phyloP scores from a whole-genome alignment of 2,888 invertebrate species.

The Ophion obscuratus region DNA sequence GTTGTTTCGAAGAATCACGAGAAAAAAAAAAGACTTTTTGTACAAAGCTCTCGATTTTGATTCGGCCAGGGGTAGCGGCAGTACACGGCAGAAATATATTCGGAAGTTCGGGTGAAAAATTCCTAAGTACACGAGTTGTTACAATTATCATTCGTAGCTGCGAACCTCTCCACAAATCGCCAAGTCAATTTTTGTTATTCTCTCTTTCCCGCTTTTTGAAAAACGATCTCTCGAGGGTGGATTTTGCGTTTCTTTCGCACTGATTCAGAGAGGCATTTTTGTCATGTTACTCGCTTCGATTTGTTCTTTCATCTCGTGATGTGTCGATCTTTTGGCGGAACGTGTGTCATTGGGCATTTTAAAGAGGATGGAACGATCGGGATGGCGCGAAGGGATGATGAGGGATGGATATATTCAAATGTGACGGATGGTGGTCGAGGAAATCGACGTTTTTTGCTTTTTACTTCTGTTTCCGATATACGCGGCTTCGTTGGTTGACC shows the following conservation, averaged over 20 bases:
- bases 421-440: slow-evolving; percentile 14
- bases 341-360: slow-evolving; percentile 18
- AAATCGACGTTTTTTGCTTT: background rate
- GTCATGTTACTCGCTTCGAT: slow-evolving; percentile 58
- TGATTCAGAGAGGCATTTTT: slow-evolving; percentile 49
- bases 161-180: slow-evolving; percentile 29
- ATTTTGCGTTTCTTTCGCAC: slow-evolving; percentile 8
- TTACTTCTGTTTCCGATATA: background rate
- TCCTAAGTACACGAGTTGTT: slow-evolving; percentile 20
- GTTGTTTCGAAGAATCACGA: no score
- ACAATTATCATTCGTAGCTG: slow-evolving; percentile 6
- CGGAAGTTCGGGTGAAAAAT: slow-evolving; percentile 17
- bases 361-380: slow-evolving; percentile 18
- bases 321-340: slow-evolving; percentile 31
- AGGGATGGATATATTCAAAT: slow-evolving; percentile 7
- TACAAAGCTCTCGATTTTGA: background rate
- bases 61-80: background rate
- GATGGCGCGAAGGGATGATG: slow-evolving; percentile 19
- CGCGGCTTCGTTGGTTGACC: no score
- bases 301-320: slow-evolving; percentile 16
- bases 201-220: background rate
- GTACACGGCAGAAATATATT: background rate
- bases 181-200: background rate
- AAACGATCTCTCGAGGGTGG: slow-evolving; percentile 39
- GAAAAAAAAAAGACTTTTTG: background rate